Conservation (phyloP, 2,797 vertebrate genomes). For the Pipistrellus pipistrellus region DNA sequence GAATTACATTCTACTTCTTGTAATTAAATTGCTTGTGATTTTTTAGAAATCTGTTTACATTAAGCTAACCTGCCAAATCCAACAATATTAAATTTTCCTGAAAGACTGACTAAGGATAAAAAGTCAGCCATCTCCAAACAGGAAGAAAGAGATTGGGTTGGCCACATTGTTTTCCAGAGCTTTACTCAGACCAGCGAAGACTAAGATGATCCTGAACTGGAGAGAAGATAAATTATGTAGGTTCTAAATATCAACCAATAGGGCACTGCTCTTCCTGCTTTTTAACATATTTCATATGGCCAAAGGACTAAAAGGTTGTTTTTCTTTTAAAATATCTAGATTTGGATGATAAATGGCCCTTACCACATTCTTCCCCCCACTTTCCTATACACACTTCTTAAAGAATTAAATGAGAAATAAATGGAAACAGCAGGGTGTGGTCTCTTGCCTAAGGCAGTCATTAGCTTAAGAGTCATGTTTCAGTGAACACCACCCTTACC, state of each 20-base stretch:
- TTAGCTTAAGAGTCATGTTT: not conserved
- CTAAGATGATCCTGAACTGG: not conserved
- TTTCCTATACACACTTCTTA: slow-evolving; percentile 13
- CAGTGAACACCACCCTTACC: not conserved
- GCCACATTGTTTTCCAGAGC: not conserved
- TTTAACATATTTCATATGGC: not conserved
- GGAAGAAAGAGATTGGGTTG: not conserved
- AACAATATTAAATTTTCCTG: slow-evolving; percentile 57
- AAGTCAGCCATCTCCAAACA: slow-evolving; percentile 22
- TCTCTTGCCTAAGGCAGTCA: not conserved
- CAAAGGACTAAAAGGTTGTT: not conserved
- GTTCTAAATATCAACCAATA: not conserved
- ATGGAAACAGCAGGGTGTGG: not conserved
- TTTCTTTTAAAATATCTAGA: slow-evolving; percentile 23
- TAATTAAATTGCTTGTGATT: slow-evolving; percentile 48
- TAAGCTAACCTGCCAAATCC: slow-evolving; percentile 54
- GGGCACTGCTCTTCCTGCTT: not conserved
- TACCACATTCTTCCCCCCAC: not conserved
- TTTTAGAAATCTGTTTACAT: slow-evolving; percentile 38
- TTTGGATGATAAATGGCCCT: not conserved
- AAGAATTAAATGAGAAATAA: slow-evolving; percentile 48
- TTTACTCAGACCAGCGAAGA: not conserved
- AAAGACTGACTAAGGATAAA: slow-evolving; percentile 32
- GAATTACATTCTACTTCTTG: slow-evolving; percentile 58
- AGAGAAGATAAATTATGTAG: not conserved